These are phyloP conservation scores for Chlamydotis undulata DNA, from an alignment of 2,113 vertebrate genomes.

Conservation along the genomic window DNA sequence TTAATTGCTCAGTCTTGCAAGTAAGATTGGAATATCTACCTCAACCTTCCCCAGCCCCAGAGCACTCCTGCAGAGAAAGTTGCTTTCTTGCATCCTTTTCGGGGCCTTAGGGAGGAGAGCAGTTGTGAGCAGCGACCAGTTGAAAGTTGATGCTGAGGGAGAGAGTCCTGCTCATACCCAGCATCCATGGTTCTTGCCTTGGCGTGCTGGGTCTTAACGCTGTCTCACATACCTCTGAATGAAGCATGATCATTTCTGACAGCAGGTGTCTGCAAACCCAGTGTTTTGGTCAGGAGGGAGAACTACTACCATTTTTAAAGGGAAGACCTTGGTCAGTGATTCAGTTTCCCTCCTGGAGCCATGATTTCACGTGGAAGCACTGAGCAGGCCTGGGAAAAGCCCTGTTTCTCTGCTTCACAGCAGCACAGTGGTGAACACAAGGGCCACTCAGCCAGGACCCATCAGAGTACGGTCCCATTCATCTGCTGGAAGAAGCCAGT, in stretches of 20 bases:
- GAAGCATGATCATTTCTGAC: not conserved
- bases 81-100: not conserved
- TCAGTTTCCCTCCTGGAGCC: not conserved
- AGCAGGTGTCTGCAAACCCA: not conserved
- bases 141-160: not conserved
- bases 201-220: not conserved
- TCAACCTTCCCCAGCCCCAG: not conserved
- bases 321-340: not conserved
- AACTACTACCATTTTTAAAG: not conserved
- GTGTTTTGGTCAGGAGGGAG: not conserved
- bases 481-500: not conserved
- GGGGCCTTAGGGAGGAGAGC: not conserved
- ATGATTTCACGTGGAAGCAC: accelerated
- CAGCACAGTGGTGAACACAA: not conserved
- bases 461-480: not conserved
- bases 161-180: not conserved
- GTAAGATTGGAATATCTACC: not conserved
- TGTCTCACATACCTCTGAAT: not conserved
- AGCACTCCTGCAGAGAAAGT: not conserved
- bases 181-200: not conserved
- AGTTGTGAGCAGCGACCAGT: not conserved
- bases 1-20: not conserved
- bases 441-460: not conserved
- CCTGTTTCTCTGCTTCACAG: not conserved
- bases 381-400: not conserved